Conservation (phyloP, 2,113 vertebrate genomes). For the Antennarius striatus region DNA sequence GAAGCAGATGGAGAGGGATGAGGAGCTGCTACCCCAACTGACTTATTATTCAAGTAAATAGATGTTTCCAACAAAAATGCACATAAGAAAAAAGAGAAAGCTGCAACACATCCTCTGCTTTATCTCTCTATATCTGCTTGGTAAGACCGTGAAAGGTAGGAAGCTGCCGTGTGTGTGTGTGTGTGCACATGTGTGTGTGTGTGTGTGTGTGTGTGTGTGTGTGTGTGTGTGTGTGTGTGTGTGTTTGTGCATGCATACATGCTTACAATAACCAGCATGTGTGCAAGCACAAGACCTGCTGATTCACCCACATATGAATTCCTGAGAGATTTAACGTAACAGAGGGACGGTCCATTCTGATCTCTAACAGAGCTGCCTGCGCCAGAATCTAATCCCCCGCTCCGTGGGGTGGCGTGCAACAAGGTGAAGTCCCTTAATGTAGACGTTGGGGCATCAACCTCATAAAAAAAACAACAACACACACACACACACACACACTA, state of each 20-base stretch:
- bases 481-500: conserved; percentile 91
- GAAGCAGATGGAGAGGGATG: conserved; percentile 5
- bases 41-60: background rate
- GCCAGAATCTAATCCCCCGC: conserved; percentile 90
- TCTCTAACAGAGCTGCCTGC: conserved; percentile 91
- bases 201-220: conserved; percentile 32
- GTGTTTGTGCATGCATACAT: conserved; percentile 10
- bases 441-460: conserved; percentile 70
- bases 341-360: conserved; percentile 75
- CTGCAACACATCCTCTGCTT: background rate
- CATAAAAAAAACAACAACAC: conserved; percentile 52
- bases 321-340: conserved; percentile 63
- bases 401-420: conserved; percentile 88
- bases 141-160: conserved; percentile 9
- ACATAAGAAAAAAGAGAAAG: conserved; percentile 2
- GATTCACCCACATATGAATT: conserved; percentile 10
- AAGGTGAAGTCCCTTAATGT: conserved; percentile 85
- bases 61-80: background rate
- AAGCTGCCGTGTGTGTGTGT: conserved; percentile 24
- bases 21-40: conserved; percentile 3
- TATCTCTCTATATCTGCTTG: background rate
- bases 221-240: conserved; percentile 16
- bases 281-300: conserved; percentile 14
- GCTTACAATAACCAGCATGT: conserved; percentile 24
- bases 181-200: conserved; percentile 17